Base-by-base conservation (phyloP, 2,888 invertebrate species). In the Pachycephus smyrnensis region DNA sequence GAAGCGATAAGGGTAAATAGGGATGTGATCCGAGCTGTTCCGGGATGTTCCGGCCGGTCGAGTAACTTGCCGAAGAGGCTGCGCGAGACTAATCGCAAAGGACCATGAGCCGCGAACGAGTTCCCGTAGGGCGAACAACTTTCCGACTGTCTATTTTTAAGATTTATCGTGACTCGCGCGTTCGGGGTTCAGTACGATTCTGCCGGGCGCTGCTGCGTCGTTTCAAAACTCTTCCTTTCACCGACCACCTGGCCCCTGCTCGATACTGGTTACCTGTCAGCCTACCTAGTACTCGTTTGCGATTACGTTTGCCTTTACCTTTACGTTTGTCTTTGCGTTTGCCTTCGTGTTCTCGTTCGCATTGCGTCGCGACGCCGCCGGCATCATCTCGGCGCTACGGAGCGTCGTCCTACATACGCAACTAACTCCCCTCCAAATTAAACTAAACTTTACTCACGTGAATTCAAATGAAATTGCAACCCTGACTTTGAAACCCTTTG, bases 71-170 rank as follows among this genome's bases (percentile, higher is more conserved):
- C 68, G 80, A 75, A 78, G 78, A 76, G 80, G 40, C 77, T 79
- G 75, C 37, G 76, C 32, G 76, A 73, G 81, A 82, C 82, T 80
- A 81, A 82, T 81, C 40, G 32, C 68, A 33, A 40, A 75, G 68
- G 75, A 73, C 71, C 78, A 73, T 78, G 31, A 71, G 71, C 71
- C 71, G 71, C 71, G 71, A 71, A 71, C 71, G 71, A 71, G 71
- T 33, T 71, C 71, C 31, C 12, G 9, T 31, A 31, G 71, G 71
- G 32, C 71, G 31, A 33, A 30, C 71, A 33, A 31, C 32, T 71
- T 33, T 71, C 71, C 71, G 71, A 33, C 71, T 71, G 71, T 71
- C 71, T 71, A 71, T 71, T 71, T 71, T 71, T 71, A 71, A 71
- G 71, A 71, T 71, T 71, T 71, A 71, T 75, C 75, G 40, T 40